Conservation (phyloP, 2,888 invertebrate genomes). For the Drepanosiphum platanoidis region DNA sequence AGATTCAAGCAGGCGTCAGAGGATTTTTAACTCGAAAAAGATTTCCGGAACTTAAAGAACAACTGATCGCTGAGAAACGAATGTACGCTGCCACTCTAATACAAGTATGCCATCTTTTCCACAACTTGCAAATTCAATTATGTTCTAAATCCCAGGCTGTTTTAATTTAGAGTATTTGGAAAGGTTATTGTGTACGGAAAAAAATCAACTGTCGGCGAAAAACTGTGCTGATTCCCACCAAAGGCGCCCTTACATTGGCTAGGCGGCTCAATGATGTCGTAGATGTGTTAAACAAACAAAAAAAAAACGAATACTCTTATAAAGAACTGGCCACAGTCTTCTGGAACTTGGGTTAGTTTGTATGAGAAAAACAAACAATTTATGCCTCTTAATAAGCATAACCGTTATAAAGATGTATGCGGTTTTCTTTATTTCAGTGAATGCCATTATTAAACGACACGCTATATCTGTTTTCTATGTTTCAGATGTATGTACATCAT, state of each 20-base stretch:
- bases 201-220: conserved; percentile 36
- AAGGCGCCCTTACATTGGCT: conserved; percentile 10
- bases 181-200: conserved; percentile 59
- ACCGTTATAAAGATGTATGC: background rate
- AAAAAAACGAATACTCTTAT: conserved; percentile 35
- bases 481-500: conserved; percentile 42
- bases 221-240: background rate
- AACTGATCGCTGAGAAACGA: background rate
- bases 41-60: background rate
- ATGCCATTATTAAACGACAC: background rate
- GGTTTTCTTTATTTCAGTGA: background rate
- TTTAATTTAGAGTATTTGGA: conserved; percentile 44
- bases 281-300: conserved; percentile 29
- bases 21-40: conserved; percentile 29
- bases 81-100: conserved; percentile 9
- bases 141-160: background rate
- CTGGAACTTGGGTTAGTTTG: conserved; percentile 45
- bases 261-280: conserved; percentile 9
- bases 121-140: background rate
- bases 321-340: conserved; percentile 43
- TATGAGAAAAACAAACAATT: background rate
- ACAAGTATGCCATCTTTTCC: conserved; percentile 29
- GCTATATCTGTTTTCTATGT: background rate
- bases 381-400: background rate
- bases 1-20: conserved; percentile 35